These are phyloP conservation scores for Bursaphelenchus okinawaensis DNA, from an alignment of 2,888 invertebrate species.

Conservation along the genomic window DNA sequence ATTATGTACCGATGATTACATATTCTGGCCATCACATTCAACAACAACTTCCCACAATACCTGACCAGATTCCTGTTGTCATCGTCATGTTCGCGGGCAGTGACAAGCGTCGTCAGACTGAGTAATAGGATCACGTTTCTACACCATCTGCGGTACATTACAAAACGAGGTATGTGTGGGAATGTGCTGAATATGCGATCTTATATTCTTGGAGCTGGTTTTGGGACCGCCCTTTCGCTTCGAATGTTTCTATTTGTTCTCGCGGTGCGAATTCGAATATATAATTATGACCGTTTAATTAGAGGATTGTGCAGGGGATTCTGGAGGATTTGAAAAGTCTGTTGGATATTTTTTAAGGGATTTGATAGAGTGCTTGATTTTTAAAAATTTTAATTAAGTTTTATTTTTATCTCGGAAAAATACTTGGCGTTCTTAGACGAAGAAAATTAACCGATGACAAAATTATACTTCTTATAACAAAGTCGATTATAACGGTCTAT, in stretches of 20 bases:
- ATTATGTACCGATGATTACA: slow-evolving; percentile 9
- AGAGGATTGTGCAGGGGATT: no score
- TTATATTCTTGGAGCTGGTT: no score
- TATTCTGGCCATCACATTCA: not conserved
- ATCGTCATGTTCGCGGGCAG: not conserved
- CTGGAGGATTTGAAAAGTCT: no score
- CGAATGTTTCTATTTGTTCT: not conserved
- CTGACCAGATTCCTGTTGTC: not conserved
- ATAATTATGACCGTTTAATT: not conserved
- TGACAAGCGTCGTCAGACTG: not conserved
- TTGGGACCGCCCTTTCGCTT: not conserved
- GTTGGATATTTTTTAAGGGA: no score
- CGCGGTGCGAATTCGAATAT: not conserved
- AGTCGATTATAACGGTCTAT: no score
- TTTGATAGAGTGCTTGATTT: no score
- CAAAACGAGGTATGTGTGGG: not conserved
- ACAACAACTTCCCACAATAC: not conserved
- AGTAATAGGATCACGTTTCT: not conserved
- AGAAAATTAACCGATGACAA: no score
- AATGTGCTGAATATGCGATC: no score
- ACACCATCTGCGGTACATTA: not conserved
- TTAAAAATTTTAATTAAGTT: no score
- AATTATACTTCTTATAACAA: no score
- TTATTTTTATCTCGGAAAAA: no score
- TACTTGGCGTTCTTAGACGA: no score